Conservation (phyloP, 2,113 vertebrate species). For the Ammodytes dubius region DNA sequence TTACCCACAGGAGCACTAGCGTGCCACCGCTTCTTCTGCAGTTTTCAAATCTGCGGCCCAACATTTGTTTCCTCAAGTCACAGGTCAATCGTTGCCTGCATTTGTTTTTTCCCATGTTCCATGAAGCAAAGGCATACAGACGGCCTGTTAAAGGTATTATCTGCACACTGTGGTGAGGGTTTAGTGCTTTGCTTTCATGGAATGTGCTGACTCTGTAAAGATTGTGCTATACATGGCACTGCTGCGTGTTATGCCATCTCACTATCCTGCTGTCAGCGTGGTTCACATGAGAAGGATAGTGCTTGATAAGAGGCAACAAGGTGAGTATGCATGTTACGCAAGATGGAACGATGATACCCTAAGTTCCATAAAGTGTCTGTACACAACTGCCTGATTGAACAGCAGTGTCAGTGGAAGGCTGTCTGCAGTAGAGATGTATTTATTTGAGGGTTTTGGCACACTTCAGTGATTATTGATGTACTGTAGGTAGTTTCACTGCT, state of each 20-base stretch:
- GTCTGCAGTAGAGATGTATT: conserved; percentile 65
- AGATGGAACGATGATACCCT: conserved; percentile 65
- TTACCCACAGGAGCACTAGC: conserved; percentile 57
- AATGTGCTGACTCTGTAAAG: conserved; percentile 80
- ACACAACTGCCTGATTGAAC: conserved; percentile 58
- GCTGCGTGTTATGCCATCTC: conserved; percentile 76
- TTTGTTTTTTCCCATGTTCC: conserved; percentile 76
- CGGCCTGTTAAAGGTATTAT: conserved; percentile 80
- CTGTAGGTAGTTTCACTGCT: conserved; percentile 79
- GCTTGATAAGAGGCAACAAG: conserved; percentile 69
- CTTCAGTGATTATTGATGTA: conserved; percentile 76
- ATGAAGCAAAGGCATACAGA: conserved; percentile 76
- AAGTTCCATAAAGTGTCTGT: conserved; percentile 52
- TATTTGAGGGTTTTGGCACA: conserved; percentile 73
- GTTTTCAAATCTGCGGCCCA: conserved; percentile 74
- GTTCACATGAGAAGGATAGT: conserved; percentile 78
- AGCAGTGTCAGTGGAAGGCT: conserved; percentile 47
- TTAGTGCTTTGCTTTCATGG: conserved; percentile 74
- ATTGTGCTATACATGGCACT: conserved; percentile 76
- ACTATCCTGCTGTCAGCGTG: conserved; percentile 70
- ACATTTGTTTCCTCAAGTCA: conserved; percentile 81
- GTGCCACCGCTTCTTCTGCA: conserved; percentile 54
- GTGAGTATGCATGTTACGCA: conserved; percentile 64
- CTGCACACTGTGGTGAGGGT: conserved; percentile 75
- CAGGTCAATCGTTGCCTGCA: conserved; percentile 78